These are phyloP conservation scores for Ylistrum balloti DNA, from an alignment of 1,140 invertebrate genomes.

Conservation along the genomic window DNA sequence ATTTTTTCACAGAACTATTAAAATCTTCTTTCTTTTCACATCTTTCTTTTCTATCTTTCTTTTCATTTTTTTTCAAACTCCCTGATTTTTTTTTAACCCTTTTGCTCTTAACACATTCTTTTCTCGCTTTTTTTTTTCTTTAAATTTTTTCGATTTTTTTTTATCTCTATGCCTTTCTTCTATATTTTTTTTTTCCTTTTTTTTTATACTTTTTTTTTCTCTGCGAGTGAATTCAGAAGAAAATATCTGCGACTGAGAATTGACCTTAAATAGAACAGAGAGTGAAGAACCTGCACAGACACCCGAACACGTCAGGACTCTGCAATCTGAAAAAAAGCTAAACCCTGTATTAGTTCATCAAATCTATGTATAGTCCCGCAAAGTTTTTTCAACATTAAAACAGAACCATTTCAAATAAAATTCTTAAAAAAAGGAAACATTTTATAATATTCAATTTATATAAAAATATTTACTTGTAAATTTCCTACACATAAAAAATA, in stretches of 20 bases:
- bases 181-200: not conserved
- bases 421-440: not conserved
- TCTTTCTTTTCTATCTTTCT: not conserved
- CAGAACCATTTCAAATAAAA: not conserved
- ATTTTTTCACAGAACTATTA: not conserved
- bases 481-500: not conserved
- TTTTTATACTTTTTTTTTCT: conserved; percentile 26
- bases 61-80: not conserved
- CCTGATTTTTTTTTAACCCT: conserved; percentile 17
- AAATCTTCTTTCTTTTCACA: too few relatives aligned
- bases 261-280: conserved; percentile 15
- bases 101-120: not conserved
- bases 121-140: conserved; percentile 36
- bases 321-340: conserved; percentile 33
- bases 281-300: conserved; percentile 42
- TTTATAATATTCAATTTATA: not conserved
- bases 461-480: too few relatives aligned
- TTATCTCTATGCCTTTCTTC: not conserved
- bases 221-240: not conserved
- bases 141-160: not conserved
- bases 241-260: not conserved
- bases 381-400: not conserved
- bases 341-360: conserved; percentile 5
- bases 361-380: not conserved
- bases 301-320: conserved; percentile 19